phyloP scores from a whole-genome alignment of 2,113 vertebrate genomes.

The Oncorhynchus nerka region DNA sequence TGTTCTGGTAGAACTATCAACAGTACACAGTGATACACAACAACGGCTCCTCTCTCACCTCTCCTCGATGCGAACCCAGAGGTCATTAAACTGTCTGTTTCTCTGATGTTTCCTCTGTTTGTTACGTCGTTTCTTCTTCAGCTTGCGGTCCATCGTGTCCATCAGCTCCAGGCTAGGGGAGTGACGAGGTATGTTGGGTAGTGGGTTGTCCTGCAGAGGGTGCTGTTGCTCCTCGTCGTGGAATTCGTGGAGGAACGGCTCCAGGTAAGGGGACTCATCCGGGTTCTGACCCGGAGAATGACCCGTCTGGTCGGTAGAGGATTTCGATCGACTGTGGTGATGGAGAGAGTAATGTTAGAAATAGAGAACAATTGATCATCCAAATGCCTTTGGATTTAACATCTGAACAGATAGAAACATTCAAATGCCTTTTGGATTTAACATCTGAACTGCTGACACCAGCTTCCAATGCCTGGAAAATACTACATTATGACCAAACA shows the following conservation, averaged over 20 bases:
- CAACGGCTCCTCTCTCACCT: conserved; percentile 69
- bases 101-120: conserved; percentile 57
- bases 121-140: conserved; percentile 64
- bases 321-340: conserved; percentile 11
- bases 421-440: conserved; percentile 6
- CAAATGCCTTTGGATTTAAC: conserved; percentile 10
- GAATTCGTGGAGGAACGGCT: conserved; percentile 45
- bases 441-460: conserved; percentile 20
- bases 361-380: neutral
- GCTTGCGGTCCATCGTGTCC: conserved; percentile 61
- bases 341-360: neutral
- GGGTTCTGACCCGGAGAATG: conserved; percentile 18
- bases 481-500: too few species aligned
- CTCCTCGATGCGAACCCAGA: conserved; percentile 75
- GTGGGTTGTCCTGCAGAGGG: conserved; percentile 46
- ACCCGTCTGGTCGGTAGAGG: neutral
- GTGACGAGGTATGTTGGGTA: conserved; percentile 35
- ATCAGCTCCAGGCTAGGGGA: conserved; percentile 41
- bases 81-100: conserved; percentile 69
- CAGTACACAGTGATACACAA: neutral
- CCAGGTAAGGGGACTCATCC: neutral
- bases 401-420: conserved; percentile 27
- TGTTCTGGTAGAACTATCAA: too few species aligned
- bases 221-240: conserved; percentile 9
- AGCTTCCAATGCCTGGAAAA: too few species aligned